These are phyloP conservation scores for Mustelus asterias DNA, from an alignment of 2,113 vertebrate species.

Conservation along the genomic window DNA sequence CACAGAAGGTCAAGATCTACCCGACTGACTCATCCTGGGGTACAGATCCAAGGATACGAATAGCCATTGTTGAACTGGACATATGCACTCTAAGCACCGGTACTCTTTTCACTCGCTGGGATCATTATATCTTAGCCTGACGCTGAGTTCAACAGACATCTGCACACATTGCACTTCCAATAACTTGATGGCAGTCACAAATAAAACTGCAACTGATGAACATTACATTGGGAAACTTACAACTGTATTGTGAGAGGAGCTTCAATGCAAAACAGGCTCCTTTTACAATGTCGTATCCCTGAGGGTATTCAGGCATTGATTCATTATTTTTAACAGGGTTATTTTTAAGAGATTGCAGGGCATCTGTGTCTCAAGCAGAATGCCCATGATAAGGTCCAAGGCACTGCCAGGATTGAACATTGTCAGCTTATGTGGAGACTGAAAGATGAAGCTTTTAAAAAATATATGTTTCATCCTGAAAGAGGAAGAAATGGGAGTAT, in stretches of 20 bases:
- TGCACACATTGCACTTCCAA: neutral
- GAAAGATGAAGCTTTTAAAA: neutral
- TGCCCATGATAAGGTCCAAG: neutral
- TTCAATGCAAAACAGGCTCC: neutral
- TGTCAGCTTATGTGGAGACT: neutral
- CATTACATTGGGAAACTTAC: neutral
- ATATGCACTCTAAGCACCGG: neutral
- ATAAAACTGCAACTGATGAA: neutral
- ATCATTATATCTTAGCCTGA: neutral
- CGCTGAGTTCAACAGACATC: neutral
- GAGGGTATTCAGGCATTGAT: neutral
- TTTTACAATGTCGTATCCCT: neutral
- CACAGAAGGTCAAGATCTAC: neutral
- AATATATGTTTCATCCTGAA: conserved; percentile 5
- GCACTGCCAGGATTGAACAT: neutral
- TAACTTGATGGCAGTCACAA: neutral
- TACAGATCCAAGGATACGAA: neutral
- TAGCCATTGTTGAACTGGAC: neutral
- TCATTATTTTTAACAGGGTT: neutral
- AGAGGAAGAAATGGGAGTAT: neutral
- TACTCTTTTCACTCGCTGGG: neutral
- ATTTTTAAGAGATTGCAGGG: neutral
- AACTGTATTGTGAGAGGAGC: neutral
- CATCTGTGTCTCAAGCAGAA: conserved; percentile 1
- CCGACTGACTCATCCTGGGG: neutral